Conservation (phyloP, 1,140 invertebrate genomes). For the Bombus picipes region DNA sequence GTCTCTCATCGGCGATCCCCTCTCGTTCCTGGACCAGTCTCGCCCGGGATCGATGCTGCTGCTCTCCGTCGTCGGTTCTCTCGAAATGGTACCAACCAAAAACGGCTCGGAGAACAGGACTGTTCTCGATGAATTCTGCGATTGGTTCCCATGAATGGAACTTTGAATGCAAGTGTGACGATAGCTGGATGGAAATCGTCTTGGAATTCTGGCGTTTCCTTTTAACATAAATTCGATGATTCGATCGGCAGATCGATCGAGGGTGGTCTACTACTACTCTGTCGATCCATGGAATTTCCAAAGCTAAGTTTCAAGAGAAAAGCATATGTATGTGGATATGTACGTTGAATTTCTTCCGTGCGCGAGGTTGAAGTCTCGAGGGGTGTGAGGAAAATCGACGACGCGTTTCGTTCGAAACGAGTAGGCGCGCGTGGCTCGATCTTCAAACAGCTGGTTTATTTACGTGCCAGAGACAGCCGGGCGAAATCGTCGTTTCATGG, state of each 20-base stretch:
- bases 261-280: too few species aligned
- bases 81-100: constrained; percentile 1
- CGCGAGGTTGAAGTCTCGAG: neutral
- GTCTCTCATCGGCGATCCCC: constrained; percentile 49
- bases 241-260: too few species aligned
- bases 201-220: too few species aligned
- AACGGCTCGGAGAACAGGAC: neutral
- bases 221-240: too few species aligned
- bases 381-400: neutral
- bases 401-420: neutral
- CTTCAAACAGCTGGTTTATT: constrained; percentile 31
- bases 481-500: constrained; percentile 7
- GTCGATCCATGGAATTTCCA: too few species aligned
- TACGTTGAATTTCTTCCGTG: too few species aligned
- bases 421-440: constrained; percentile 22
- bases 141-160: neutral
- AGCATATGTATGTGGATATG: too few species aligned
- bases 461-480: constrained; percentile 16
- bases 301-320: too few species aligned
- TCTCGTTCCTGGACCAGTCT: constrained; percentile 48
- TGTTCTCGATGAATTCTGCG: neutral
- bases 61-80: neutral
- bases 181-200: too few species aligned
- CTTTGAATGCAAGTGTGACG: neutral
- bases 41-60: constrained; percentile 26